phyloP scores from a whole-genome alignment of 1,140 invertebrate species.

The Leptinotarsa undecemlineata region DNA sequence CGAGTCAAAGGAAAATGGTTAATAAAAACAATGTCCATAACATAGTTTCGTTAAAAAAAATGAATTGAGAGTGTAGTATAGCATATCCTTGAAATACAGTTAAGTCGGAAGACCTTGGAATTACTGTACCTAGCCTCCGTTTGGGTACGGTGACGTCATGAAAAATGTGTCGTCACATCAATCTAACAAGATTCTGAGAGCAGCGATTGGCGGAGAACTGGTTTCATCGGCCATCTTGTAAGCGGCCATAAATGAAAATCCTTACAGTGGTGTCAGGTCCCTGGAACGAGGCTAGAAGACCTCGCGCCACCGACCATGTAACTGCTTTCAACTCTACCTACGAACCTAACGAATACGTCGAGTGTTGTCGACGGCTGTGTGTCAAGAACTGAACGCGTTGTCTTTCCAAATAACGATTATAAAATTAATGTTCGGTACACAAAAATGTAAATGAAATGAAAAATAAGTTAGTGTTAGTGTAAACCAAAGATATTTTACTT shows the following conservation, averaged over 20 bases:
- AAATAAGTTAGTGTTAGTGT: slow-evolving; percentile 32
- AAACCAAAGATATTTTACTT: slow-evolving; percentile 27
- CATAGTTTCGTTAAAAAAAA: slow-evolving; percentile 8
- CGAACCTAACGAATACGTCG: slow-evolving; percentile 33
- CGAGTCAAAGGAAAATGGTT: slow-evolving; percentile 18
- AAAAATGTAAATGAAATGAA: slow-evolving; percentile 40
- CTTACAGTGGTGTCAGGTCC: slow-evolving; percentile 36
- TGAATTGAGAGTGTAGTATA: slow-evolving; percentile 31
- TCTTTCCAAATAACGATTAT: slow-evolving; percentile 38
- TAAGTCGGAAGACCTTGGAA: slow-evolving; percentile 56
- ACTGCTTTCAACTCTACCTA: slow-evolving; percentile 34
- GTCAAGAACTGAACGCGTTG: slow-evolving; percentile 40
- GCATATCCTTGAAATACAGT: slow-evolving; percentile 59
- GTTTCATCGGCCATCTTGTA: slow-evolving; percentile 50
- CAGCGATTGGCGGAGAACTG: slow-evolving; percentile 43
- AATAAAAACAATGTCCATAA: background rate
- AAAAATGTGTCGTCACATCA: slow-evolving; percentile 46
- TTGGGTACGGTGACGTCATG: slow-evolving; percentile 43
- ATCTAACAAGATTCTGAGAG: slow-evolving; percentile 34
- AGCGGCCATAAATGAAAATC: slow-evolving; percentile 47
- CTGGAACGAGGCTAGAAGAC: slow-evolving; percentile 40
- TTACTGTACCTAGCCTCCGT: slow-evolving; percentile 45
- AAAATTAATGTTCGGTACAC: slow-evolving; percentile 35
- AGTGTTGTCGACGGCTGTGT: slow-evolving; percentile 41
- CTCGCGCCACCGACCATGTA: slow-evolving; percentile 38